phyloP scores from a whole-genome alignment of 64 coral and sea anemone species.

The Montipora sp. region DNA sequence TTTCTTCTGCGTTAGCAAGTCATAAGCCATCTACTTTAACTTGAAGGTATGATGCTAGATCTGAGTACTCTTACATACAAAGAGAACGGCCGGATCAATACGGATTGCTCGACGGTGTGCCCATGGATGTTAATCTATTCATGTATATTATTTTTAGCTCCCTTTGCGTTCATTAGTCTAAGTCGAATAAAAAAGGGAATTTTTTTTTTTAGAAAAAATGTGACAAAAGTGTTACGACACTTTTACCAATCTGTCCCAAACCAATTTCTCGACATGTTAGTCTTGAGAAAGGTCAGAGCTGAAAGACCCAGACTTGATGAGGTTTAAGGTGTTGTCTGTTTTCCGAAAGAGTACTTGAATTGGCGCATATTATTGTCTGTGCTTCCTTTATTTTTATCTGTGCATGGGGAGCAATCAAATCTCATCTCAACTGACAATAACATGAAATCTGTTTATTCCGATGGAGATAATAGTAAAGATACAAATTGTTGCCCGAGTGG shows the following conservation, averaged over 20 bases:
- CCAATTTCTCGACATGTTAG: too few species aligned
- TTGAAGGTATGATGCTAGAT: too few species aligned
- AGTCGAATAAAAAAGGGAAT: neutral
- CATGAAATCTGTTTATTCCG: slow-evolving; percentile 12
- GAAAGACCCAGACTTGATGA: neutral
- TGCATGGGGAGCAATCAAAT: neutral
- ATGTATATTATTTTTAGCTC: neutral
- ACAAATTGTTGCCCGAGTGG: neutral
- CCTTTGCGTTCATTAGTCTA: neutral
- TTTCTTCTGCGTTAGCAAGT: too few species aligned
- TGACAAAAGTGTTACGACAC: neutral
- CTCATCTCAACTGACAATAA: neutral
- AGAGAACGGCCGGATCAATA: too few species aligned
- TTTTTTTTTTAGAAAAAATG: neutral
- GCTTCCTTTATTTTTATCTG: neutral
- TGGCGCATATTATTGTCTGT: neutral
- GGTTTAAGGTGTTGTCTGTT: neutral
- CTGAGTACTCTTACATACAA: too few species aligned
- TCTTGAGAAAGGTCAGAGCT: too few species aligned
- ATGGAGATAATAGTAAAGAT: neutral
- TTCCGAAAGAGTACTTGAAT: neutral
- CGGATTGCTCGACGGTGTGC: too few species aligned
- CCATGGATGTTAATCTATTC: too few species aligned
- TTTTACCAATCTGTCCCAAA: neutral
- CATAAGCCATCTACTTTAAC: too few species aligned